Conservation (phyloP, 2,113 vertebrate species). For the Gnathonemus echidnorhynchus region DNA sequence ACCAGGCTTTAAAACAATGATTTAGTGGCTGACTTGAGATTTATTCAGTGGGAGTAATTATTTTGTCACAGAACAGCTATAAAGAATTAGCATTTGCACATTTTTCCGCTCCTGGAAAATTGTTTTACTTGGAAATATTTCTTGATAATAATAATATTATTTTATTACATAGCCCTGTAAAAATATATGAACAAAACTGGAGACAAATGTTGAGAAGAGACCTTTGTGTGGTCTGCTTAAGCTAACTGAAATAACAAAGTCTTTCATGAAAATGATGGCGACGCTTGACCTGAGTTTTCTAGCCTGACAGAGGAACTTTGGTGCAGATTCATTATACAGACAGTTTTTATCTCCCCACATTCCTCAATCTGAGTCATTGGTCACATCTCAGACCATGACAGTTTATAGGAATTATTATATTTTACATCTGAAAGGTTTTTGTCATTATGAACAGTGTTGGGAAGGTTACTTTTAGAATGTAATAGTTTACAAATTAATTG, state of each 20-base stretch:
- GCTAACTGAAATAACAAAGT: background rate
- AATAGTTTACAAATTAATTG: background rate
- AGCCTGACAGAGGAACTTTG: background rate
- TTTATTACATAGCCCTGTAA: background rate
- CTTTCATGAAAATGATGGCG: background rate
- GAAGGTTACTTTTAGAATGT: background rate
- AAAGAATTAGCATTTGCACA: background rate
- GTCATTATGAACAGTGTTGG: background rate
- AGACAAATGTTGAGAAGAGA: background rate
- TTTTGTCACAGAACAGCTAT: background rate
- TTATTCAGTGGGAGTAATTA: constrained; percentile 20
- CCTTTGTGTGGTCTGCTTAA: background rate
- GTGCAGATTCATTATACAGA: background rate
- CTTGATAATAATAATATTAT: background rate
- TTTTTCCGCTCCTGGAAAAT: background rate
- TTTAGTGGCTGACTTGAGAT: constrained; percentile 32
- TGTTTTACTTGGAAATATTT: background rate
- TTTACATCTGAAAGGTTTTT: background rate
- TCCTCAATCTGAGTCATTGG: background rate
- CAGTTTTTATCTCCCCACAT: constrained; percentile 1
- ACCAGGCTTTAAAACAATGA: constrained; percentile 33
- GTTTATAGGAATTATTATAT: background rate
- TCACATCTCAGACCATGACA: background rate
- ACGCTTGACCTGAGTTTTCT: background rate
- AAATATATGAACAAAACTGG: constrained; percentile 4